Evolutionary conservation across 1,140 invertebrate genomes (phyloP), one percentile per base, ranked within the genome.

Genomic region (Ostrea edulis): DNA sequence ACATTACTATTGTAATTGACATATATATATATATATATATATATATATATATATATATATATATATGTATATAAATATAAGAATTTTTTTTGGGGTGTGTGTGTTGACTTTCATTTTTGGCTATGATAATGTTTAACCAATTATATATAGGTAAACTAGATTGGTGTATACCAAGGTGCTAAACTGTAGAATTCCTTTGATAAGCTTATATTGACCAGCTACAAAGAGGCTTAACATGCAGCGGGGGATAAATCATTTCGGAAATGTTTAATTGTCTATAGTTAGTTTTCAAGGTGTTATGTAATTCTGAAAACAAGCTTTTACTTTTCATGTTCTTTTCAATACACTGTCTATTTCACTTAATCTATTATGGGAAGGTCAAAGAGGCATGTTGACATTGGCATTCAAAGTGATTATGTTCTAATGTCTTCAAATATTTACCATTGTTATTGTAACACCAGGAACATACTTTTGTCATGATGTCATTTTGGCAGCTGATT

Each of bases 241-340:
- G 22, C 11, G 2, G 8, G 9, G 22, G 25, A 77, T 77, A 77
- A 77, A 77, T 25, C 22, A 77, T 77, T 35, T 77, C 68, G 9
- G 8, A 77, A 77, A 77, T 77, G 68, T 22, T 77, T 77, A 77
- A 77, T 77, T 77, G 68, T 77, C 68, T 29, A n/a, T n/a, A 29
- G 68, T 77, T 77, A 77, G 68, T 35, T 77, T 77, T 77, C 68
- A 77, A 77, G 68, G 68, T 77, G 68, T 77, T 77, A 77, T 77
- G 68, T 77, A 77, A 77, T 77, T 77, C 68, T 77, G 68, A 77
- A 77, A 77, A 77, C 68, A 77, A 29, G 25, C 68, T 77, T 77
- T 77, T 25, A 5, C 68, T 77, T 77, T 77, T 77, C 68, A 29
- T 29, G 68, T 35, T 62, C 29, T 8, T 77, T 35, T 22, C 9